phyloP scores from a whole-genome alignment of 2,888 invertebrate species.

The Agriotes lineatus region DNA sequence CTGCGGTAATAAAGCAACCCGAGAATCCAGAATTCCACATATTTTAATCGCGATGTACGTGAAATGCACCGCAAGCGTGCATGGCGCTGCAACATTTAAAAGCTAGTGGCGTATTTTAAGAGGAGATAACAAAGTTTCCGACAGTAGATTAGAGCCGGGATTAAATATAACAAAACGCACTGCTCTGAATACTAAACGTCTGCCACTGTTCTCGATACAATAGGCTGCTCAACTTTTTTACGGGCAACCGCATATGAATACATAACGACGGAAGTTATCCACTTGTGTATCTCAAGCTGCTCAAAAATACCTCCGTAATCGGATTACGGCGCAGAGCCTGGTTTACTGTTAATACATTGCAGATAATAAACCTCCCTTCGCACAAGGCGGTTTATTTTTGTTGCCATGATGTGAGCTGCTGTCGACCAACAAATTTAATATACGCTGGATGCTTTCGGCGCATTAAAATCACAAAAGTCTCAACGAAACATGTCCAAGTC shows the following conservation, averaged over 20 bases:
- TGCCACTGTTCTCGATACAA: slow-evolving; percentile 24
- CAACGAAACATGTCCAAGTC: too few relatives aligned
- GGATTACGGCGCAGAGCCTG: slow-evolving; percentile 10
- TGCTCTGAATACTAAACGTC: slow-evolving; percentile 22
- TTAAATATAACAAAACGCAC: slow-evolving; percentile 26
- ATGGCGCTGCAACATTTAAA: neutral
- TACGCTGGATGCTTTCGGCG: too few relatives aligned
- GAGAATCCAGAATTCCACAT: too few relatives aligned
- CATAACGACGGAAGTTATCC: slow-evolving; percentile 23
- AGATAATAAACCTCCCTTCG: too few relatives aligned
- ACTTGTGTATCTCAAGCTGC: slow-evolving; percentile 22
- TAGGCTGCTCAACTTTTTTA: slow-evolving; percentile 22
- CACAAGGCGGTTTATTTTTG: too few relatives aligned
- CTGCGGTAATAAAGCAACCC: too few relatives aligned
- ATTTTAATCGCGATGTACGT: too few relatives aligned
- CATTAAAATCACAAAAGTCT: too few relatives aligned
- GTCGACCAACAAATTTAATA: too few relatives aligned
- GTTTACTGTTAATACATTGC: neutral
- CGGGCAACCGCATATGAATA: slow-evolving; percentile 17
- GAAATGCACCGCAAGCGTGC: too few relatives aligned
- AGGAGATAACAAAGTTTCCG: slow-evolving; percentile 27
- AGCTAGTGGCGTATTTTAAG: slow-evolving; percentile 7
- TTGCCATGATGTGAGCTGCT: too few relatives aligned
- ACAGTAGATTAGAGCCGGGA: slow-evolving; percentile 24
- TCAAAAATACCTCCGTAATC: slow-evolving; percentile 21